These are phyloP conservation scores for Psilanteris sp. DNA, from an alignment of 1,140 invertebrate genomes.

Conservation along the genomic window DNA sequence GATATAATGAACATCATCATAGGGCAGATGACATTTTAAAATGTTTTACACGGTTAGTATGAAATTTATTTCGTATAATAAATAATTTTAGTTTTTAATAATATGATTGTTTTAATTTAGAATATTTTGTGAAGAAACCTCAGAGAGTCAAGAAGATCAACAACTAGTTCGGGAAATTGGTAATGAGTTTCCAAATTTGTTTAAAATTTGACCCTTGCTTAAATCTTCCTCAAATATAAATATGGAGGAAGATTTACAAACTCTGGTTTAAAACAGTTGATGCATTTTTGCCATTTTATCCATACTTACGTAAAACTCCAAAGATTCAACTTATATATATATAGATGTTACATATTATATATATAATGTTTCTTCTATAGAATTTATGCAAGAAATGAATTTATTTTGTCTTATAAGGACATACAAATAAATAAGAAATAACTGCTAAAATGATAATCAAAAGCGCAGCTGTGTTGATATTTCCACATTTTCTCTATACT, in stretches of 20 bases:
- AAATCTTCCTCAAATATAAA: constrained; percentile 65
- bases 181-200: constrained; percentile 91
- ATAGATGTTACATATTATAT: constrained; percentile 33
- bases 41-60: constrained; percentile 84
- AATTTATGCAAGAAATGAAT: no score
- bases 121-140: constrained; percentile 90
- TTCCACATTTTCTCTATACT: constrained; percentile 20
- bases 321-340: constrained; percentile 51
- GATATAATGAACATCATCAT: constrained; percentile 87
- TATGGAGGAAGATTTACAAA: constrained; percentile 74
- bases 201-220: constrained; percentile 81
- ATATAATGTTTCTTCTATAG: no score
- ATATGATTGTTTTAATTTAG: constrained; percentile 72
- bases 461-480: constrained; percentile 49
- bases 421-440: constrained; percentile 25
- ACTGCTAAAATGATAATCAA: constrained; percentile 41
- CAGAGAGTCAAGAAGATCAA: constrained; percentile 86
- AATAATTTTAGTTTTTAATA: no score
- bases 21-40: constrained; percentile 88
- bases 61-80: no score
- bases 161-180: constrained; percentile 88
- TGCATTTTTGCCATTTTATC: constrained; percentile 30
- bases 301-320: constrained; percentile 28
- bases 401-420: constrained; percentile 50
- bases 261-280: constrained; percentile 68